phyloP scores from a whole-genome alignment of 35 echinoderm and acorn worm species.

The Ophiothrix spiculata region DNA sequence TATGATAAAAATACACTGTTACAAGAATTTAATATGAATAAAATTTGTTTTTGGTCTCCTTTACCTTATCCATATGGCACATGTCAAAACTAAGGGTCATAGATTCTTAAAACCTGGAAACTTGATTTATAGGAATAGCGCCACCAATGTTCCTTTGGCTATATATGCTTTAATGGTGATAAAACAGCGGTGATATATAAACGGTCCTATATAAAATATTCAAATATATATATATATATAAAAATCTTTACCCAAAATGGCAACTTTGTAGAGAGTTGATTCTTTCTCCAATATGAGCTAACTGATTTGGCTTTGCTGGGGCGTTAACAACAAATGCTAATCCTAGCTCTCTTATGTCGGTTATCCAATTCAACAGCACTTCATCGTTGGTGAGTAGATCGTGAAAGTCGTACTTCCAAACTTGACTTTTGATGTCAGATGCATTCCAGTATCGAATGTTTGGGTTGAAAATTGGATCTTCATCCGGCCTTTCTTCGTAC shows the following conservation, averaged over 20 bases:
- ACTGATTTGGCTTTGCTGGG: conserved; percentile 24
- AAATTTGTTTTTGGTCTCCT: too few relatives aligned
- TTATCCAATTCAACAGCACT: conserved; percentile 42
- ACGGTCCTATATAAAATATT: too few relatives aligned
- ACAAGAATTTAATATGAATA: too few relatives aligned
- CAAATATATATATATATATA: too few relatives aligned
- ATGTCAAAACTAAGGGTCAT: too few relatives aligned
- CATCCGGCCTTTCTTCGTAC: conserved; percentile 31
- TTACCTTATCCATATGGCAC: too few relatives aligned
- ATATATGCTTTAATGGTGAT: too few relatives aligned
- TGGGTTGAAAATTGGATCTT: conserved; percentile 40
- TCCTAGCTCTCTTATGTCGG: conserved; percentile 52
- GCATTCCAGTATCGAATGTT: conserved; percentile 43
- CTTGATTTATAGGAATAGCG: too few relatives aligned
- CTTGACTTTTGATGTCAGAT: background rate
- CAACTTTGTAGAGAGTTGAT: conserved; percentile 37
- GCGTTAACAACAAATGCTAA: conserved; percentile 33
- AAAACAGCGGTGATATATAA: too few relatives aligned
- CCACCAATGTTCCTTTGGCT: too few relatives aligned
- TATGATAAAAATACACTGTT: too few relatives aligned
- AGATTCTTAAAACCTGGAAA: too few relatives aligned
- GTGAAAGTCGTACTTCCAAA: conserved; percentile 28
- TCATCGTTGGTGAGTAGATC: conserved; percentile 55
- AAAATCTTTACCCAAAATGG: conserved; percentile 55
- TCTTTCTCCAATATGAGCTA: conserved; percentile 43